Evolutionary conservation across 2,797 vertebrate genomes (phyloP), one percentile per base, ranked within the genome.

Genomic region (Tangara arthus): DNA sequence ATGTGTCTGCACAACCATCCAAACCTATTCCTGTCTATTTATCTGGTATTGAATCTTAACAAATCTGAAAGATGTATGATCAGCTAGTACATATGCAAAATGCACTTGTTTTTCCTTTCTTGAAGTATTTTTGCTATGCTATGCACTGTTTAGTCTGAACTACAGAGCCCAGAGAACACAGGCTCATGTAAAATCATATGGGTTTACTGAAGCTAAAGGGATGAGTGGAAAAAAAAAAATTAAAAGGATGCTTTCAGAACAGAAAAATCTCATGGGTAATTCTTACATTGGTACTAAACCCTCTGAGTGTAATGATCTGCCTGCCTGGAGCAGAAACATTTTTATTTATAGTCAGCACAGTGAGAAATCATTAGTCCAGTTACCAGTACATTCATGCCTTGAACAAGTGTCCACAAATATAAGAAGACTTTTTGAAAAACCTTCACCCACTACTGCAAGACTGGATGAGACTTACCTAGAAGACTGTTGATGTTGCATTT

Each of bases 321-420:
- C 76, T 65, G 46, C 72, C 53, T 64, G 55, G 28, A 82, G 70
- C 37, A 93, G 66, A 89, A 95, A 57, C n/a, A 56, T 50, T 83
- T 86, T 73, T 91, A 79, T 59, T 88, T 88, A 76, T 50, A 83
- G 55, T 84, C 55, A 92, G 64, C 53, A 80, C 53, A 68, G n/a
- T 53, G 23, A 56, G 78, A 93, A 82, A 82, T 90, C 79, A 50
- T 89, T 82, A 94, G 82, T 90, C 59, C 80, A 69, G 80, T 83
- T 87, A 86, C 44, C 2, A 2, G 35, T 24, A 94, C 14, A 4
- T 83, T 72, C 69, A 35, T 30, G 61, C 19, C 47, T 83, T 26
- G 52, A 3, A 60, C 56, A 76, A 69, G 27, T 8, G 1, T 23
- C 70, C 0, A 0, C 65, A 91, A 87, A 95, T 80, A 63, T 4